A percentile compares a stretch with the other conserved stretches of the same genome.
phyloP scores from a whole-genome alignment of 2,888 invertebrate species.

The Baccha elongata region DNA sequence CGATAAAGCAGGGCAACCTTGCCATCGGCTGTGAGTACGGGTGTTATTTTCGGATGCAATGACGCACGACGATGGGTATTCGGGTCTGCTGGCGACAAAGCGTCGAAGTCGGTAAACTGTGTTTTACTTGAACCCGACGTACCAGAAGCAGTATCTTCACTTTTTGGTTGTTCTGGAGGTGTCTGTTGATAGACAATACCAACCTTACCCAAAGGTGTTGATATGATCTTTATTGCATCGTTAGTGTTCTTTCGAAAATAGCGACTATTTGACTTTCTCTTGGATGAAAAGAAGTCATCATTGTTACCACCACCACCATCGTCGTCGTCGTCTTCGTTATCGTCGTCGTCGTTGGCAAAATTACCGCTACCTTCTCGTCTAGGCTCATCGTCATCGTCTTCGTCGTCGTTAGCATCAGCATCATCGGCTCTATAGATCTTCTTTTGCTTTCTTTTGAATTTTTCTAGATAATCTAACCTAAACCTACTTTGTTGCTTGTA shows the following conservation, averaged over 20 bases:
- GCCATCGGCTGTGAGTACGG: conserved; percentile 83
- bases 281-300: conserved; percentile 79
- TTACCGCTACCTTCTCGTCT: conserved; percentile 77
- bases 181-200: conserved; percentile 82
- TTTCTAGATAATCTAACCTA: conserved; percentile 78
- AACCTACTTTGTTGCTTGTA: conserved; percentile 76
- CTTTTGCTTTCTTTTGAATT: conserved; percentile 76
- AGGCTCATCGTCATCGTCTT: conserved; percentile 74
- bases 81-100: conserved; percentile 81
- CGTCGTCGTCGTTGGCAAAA: conserved; percentile 76
- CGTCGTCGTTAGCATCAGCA: conserved; percentile 75
- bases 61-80: conserved; percentile 82
- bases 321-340: conserved; percentile 75
- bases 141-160: conserved; percentile 66
- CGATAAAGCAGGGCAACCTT: conserved; percentile 83
- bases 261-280: conserved; percentile 78
- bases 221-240: conserved; percentile 83
- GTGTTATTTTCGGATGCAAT: conserved; percentile 82
- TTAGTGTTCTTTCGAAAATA: conserved; percentile 82
- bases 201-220: conserved; percentile 82
- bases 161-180: conserved; percentile 73
- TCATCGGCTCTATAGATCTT: conserved; percentile 76
- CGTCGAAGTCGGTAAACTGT: conserved; percentile 80
- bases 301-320: conserved; percentile 74
- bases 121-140: conserved; percentile 75